phyloP scores from a whole-genome alignment of 2,888 invertebrate species.

The Caenorhabditis uteleia region DNA sequence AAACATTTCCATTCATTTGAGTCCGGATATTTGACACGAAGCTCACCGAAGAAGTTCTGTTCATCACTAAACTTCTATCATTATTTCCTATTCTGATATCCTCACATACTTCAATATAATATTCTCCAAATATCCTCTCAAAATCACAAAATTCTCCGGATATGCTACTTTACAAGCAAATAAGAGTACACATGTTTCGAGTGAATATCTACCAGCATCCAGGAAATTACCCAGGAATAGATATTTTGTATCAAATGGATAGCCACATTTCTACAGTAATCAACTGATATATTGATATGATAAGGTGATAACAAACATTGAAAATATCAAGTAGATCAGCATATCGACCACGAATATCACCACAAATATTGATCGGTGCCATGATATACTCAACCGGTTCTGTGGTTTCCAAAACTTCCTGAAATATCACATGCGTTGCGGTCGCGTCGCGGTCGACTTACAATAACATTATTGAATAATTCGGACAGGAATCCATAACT shows the following conservation, averaged over 20 bases:
- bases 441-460: background rate
- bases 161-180: constrained; percentile 19
- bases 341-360: constrained; percentile 51
- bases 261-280: constrained; percentile 39
- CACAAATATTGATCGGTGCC: constrained; percentile 42
- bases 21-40: constrained; percentile 23
- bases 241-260: constrained; percentile 52
- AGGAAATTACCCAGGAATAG: constrained; percentile 50
- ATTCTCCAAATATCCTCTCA: constrained; percentile 27
- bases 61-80: constrained; percentile 5
- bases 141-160: constrained; percentile 22
- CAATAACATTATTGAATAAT: constrained; percentile 26
- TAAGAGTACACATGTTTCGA: constrained; percentile 27
- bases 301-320: constrained; percentile 10
- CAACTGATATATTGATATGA: background rate
- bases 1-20: constrained; percentile 19
- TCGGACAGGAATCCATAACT: constrained; percentile 28
- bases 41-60: constrained; percentile 24
- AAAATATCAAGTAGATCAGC: constrained; percentile 47
- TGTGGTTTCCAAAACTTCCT: constrained; percentile 11
- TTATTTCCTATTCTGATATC: background rate
- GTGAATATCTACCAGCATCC: constrained; percentile 32
- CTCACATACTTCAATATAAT: constrained; percentile 12
- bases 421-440: background rate
- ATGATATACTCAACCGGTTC: constrained; percentile 27